phyloP scores from a whole-genome alignment of 2,888 invertebrate species.

The Drymonia ruficornis region DNA sequence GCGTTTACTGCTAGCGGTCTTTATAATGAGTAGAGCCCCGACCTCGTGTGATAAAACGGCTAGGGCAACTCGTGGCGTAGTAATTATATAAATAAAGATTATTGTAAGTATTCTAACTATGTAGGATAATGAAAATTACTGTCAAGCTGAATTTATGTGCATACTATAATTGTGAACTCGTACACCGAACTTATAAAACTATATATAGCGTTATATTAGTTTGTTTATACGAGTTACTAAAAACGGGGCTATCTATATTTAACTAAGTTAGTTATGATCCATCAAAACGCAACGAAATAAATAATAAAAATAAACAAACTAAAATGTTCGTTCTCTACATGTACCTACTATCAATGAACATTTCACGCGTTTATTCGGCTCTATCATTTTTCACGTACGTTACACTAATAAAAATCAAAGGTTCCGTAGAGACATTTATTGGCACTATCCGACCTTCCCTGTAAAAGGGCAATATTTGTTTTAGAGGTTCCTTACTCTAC shows the following conservation, averaged over 20 bases:
- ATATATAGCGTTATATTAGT: too few species aligned
- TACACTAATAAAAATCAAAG: slow-evolving; percentile 57
- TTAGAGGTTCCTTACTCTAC: slow-evolving; percentile 18
- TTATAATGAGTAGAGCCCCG: slow-evolving; percentile 25
- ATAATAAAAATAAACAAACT: too few species aligned
- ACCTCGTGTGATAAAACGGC: slow-evolving; percentile 15
- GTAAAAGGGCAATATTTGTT: slow-evolving; percentile 39
- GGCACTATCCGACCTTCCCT: slow-evolving; percentile 34
- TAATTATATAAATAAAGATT: neutral
- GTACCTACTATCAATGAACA: neutral
- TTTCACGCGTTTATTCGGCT: slow-evolving; percentile 15
- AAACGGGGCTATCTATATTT: too few species aligned
- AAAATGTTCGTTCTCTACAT: too few species aligned
- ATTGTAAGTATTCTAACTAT: neutral
- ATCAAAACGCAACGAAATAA: too few species aligned
- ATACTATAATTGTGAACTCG: too few species aligned
- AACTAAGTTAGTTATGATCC: too few species aligned
- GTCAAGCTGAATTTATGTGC: too few species aligned
- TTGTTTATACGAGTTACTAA: too few species aligned
- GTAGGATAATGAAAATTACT: too few species aligned
- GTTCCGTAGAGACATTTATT: slow-evolving; percentile 54
- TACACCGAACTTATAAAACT: too few species aligned
- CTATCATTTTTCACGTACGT: slow-evolving; percentile 35
- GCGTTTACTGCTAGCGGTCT: slow-evolving; percentile 25
- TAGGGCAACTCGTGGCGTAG: neutral